Evolutionary conservation across 2,113 vertebrate genomes (phyloP).

Genomic region (Pluvialis apricaria): DNA sequence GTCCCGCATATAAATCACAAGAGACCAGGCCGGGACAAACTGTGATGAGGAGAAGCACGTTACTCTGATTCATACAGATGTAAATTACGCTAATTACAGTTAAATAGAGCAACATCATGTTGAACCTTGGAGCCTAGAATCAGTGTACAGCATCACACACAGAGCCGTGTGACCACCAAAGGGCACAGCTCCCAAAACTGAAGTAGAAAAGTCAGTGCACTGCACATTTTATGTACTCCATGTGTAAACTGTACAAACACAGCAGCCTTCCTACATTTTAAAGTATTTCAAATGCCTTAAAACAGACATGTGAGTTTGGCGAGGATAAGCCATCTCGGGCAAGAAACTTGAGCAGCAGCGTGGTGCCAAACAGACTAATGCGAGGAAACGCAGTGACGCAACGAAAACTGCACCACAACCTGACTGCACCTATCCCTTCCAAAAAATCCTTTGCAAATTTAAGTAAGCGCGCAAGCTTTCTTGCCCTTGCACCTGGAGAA

Average conservation of each 20-base stretch:
- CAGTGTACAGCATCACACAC: background rate
- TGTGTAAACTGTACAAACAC: background rate
- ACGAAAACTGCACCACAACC: background rate
- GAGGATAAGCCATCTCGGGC: background rate
- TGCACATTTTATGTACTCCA: background rate
- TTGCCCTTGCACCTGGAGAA: background rate
- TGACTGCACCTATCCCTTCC: background rate
- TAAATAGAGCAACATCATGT: fast-evolving
- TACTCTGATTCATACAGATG: background rate
- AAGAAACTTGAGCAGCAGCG: background rate
- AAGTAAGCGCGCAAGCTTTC: background rate
- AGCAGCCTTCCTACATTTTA: background rate
- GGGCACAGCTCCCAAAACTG: background rate
- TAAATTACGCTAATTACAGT: background rate
- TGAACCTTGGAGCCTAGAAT: background rate
- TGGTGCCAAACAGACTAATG: background rate
- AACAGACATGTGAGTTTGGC: background rate
- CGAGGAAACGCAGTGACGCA: background rate
- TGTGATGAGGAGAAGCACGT: background rate
- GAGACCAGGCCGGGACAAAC: background rate
- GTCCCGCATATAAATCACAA: background rate
- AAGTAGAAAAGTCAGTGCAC: background rate
- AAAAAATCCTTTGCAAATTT: background rate
- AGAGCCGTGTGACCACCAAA: background rate
- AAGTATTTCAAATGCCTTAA: background rate